Evolutionary conservation across 2,797 vertebrate genomes (phyloP), one percentile per base, ranked within the genome.

Genomic region (Sebastes wilsoni): DNA sequence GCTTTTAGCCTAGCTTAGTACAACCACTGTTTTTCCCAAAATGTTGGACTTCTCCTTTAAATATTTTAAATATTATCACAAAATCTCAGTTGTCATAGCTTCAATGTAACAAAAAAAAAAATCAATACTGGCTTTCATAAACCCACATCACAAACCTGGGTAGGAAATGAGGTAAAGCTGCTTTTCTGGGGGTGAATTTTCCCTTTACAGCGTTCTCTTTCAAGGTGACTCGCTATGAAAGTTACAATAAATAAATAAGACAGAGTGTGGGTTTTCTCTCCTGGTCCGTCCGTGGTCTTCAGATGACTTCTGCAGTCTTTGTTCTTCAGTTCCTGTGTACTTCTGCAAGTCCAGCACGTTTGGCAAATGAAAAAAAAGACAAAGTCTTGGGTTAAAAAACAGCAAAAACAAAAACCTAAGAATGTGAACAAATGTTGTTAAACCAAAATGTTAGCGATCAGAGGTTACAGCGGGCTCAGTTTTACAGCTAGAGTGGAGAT

Each of bases 161-260:
- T 36, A 72, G 46, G 72, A 80, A 82, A 84, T 83, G 77, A 91
- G 82, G 89, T 92, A 88, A 86, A 86, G 75, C 82, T 84, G 80
- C 79, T 77, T 42, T 64, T 49, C 5, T 1, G 38, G 52, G 68
- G 52, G 23, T 55, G 42, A 42, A 28, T 49, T 49, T 75, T 80
- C 64, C 68, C 42, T 34, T 10, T 38, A 70, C 64, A 87, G 85
- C 60, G 69, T 67, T 82, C 49, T 69, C 66, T 79, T 75, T 72
- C 18, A 66, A 81, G 69, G 67, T 75, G 36, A 68, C 70, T 36
- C 38, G 52, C 10, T 42, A 38, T 65, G 23, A 79, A 20, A 34
- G 76, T 6, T 4, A 23, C 10, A 58, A 66, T 64, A 83, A 80
- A 80, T 77, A 79, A 79, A 85, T 72, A 79, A 80, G 38, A 89